Conservation (phyloP, 2,113 vertebrate species). For the Rallus limicola region DNA sequence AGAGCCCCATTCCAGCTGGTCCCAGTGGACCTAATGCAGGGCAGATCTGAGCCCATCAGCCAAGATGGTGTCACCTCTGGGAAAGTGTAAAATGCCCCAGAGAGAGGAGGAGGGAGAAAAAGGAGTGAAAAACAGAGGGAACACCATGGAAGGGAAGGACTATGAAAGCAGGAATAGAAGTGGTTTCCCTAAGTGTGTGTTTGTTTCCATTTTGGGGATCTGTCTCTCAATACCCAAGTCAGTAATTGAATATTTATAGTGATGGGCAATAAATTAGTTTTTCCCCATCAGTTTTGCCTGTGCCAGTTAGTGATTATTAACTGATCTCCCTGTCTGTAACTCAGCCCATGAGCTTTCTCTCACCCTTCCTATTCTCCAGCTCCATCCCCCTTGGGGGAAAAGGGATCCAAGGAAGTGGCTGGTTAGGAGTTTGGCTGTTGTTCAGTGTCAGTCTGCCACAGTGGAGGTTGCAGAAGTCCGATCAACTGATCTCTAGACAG, state of each 20-base stretch:
- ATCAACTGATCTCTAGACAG: background rate
- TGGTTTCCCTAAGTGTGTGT: background rate
- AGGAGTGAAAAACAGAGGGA: background rate
- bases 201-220: background rate
- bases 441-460: rapidly evolving
- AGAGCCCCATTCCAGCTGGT: background rate
- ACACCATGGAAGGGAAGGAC: background rate
- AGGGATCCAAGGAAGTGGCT: rapidly evolving
- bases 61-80: background rate
- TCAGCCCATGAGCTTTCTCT: background rate
- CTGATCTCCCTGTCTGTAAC: background rate
- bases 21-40: rapidly evolving
- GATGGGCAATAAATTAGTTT: background rate
- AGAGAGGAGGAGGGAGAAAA: background rate
- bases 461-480: background rate
- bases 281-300: background rate
- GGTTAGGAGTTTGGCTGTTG: background rate
- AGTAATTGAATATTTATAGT: background rate
- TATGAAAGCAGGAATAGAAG: background rate
- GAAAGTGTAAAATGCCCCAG: background rate
- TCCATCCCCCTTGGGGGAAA: background rate
- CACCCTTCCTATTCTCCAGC: background rate
- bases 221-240: background rate
- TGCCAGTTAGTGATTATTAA: background rate
- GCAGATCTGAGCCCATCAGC: background rate